Evolutionary conservation across 2,113 vertebrate genomes (phyloP).

Genomic region (Piprites chloris): DNA sequence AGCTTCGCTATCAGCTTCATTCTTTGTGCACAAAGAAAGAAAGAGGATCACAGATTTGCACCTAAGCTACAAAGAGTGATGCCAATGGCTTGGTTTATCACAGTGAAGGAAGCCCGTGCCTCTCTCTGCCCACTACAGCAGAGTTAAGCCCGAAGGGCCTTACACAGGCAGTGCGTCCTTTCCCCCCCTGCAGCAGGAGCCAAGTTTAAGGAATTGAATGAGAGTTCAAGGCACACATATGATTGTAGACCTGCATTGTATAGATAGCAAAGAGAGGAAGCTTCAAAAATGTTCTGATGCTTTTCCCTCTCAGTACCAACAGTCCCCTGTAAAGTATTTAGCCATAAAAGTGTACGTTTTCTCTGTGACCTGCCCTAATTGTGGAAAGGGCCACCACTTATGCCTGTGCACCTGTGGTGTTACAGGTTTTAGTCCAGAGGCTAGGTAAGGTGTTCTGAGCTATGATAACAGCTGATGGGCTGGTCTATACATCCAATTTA

Average conservation of each 20-base stretch:
- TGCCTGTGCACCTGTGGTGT: not conserved
- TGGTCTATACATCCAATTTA: not conserved
- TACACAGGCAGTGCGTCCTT: not conserved
- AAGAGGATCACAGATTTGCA: constrained; percentile 38
- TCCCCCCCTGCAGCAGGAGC: not conserved
- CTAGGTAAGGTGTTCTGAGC: not conserved
- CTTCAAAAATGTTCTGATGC: not conserved
- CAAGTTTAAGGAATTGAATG: not conserved
- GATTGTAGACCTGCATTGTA: not conserved
- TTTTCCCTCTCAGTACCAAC: not conserved
- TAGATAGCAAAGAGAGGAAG: not conserved
- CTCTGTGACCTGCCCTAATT: not conserved
- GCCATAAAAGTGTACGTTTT: not conserved
- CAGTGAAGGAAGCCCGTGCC: not conserved
- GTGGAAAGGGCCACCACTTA: not conserved
- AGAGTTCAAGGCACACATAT: not conserved
- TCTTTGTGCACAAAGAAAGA: constrained; percentile 32
- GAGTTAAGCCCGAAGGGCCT: not conserved
- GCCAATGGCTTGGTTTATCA: not conserved
- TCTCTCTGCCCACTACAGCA: not conserved
- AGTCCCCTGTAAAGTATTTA: not conserved
- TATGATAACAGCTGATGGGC: not conserved
- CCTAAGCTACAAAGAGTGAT: not conserved
- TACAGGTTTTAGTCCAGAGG: not conserved
- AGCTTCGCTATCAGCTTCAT: constrained; percentile 2